These are phyloP conservation scores for Porites rus DNA, from an alignment of 92 coral and sea anemone genomes.

Conservation along the genomic window DNA sequence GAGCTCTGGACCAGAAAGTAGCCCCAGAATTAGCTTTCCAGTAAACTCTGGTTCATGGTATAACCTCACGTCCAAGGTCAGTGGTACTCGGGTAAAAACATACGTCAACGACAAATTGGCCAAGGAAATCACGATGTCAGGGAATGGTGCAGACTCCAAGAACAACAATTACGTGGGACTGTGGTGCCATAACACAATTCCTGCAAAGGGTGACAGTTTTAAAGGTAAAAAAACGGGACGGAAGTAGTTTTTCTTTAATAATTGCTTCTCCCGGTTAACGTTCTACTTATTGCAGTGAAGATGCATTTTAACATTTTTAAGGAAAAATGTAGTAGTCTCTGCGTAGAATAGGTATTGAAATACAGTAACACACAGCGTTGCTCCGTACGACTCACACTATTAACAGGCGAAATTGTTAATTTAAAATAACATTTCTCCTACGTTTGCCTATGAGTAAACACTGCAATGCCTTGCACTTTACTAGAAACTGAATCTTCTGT, in stretches of 20 bases:
- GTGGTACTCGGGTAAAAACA: conserved; percentile 51
- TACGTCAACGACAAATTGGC: conserved; percentile 55
- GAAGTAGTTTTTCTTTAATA: too few species aligned
- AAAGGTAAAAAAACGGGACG: conserved; percentile 1
- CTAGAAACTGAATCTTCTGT: neutral
- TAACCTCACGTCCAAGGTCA: conserved; percentile 52
- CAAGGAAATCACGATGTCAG: conserved; percentile 54
- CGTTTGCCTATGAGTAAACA: too few species aligned
- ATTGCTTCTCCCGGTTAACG: too few species aligned
- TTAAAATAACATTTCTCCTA: too few species aligned
- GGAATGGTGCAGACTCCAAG: conserved; percentile 56
- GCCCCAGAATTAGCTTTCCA: conserved; percentile 38
- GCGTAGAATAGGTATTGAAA: too few species aligned
- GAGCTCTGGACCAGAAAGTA: conserved; percentile 41
- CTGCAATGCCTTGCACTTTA: too few species aligned
- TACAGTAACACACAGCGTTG: too few species aligned
- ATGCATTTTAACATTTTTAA: too few species aligned
- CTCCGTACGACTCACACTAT: too few species aligned
- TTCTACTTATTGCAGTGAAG: too few species aligned
- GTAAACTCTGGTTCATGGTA: conserved; percentile 39
- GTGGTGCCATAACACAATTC: conserved; percentile 55
- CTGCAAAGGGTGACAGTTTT: conserved; percentile 52
- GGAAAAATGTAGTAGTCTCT: too few species aligned
- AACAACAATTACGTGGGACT: conserved; percentile 68
- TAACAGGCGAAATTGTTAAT: too few species aligned